Percentiles rank a stretch among this genome's conserved stretches.
phyloP scores from a whole-genome alignment of 2,888 invertebrate genomes.

The Rapana venosa region DNA sequence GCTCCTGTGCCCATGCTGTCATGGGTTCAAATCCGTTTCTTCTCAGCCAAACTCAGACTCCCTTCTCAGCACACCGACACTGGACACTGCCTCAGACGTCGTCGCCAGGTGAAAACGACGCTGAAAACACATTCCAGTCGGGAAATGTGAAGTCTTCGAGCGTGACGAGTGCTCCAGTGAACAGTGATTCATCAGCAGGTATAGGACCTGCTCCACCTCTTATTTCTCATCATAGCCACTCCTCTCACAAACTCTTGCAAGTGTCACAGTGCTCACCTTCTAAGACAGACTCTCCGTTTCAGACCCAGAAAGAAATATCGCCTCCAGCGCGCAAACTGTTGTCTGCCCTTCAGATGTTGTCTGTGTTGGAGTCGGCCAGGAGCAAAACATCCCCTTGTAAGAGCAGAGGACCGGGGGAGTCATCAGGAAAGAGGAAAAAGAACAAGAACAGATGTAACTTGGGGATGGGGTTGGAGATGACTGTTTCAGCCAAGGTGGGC shows the following conservation, averaged over 20 bases:
- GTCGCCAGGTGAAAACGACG: background rate
- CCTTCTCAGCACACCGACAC: conserved; percentile 15
- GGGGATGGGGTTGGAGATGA: background rate
- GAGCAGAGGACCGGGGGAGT: background rate
- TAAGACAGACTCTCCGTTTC: no score
- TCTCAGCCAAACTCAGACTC: conserved; percentile 30
- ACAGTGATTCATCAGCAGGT: background rate
- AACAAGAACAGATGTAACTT: background rate
- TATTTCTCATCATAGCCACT: background rate
- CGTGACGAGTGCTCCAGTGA: background rate
- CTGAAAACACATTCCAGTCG: background rate
- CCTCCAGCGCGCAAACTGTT: conserved; percentile 21
- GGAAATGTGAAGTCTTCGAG: background rate
- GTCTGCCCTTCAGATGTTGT: conserved; percentile 41
- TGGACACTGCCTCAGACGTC: background rate
- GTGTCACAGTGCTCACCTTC: background rate
- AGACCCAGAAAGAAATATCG: background rate
- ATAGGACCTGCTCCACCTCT: background rate
- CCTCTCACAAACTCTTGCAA: background rate
- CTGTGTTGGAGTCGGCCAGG: conserved; percentile 36
- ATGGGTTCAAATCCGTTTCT: conserved; percentile 13
- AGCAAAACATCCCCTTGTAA: background rate
- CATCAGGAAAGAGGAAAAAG: background rate
- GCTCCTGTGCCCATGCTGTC: background rate
- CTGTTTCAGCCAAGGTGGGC: background rate